Evolutionary conservation across 2,113 vertebrate species (phyloP), one percentile per base, ranked within the genome.

Genomic region (Indri indri): DNA sequence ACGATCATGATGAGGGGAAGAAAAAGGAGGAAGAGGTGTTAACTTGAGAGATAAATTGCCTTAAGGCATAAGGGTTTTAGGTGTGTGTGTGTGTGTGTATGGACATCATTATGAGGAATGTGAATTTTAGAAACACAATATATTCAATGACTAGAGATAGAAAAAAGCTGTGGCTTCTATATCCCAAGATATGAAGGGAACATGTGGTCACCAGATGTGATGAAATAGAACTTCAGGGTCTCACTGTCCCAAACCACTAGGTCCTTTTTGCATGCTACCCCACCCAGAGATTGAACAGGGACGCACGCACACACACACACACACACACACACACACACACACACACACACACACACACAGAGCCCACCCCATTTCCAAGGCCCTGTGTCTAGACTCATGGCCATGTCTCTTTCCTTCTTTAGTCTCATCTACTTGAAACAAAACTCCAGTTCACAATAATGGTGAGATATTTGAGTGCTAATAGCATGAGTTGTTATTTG

Each of bases 161-260:
- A 83, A 18, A 40, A 68, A 74, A 88, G 8, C 79, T 83, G 27
- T 77, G 96, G 37, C 77, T 91, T 90, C 77, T 66, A 73, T 85
- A 65, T 94, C 23, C 73, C 42, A 80, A 94, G 88, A 8, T 88
- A n/a, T 65, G 47, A 96, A 90, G 22, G 34, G 11, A 89, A 80
- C 70, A 91, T 79, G 40, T 94, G 88, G 83, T 76, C 63, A 87
- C 42, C 91, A 94, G 34, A 95, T 97, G 79, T 94, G 74, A 94
- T 37, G 4, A 34, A 80, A 47, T 10, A 59, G 88, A 96, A 79
- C 45, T 59, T 45, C 42, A 89, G 13, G 57, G 3, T 66, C 85
- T 87, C 45, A 52, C 22, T 90, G 14, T 61, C 77, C 65, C 50
- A 79, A 65, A 57, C 34, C 8, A 57, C 40, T 34, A 45, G 65